phyloP scores from a whole-genome alignment of 2,113 vertebrate genomes.

The Puffinus mauretanicus region DNA sequence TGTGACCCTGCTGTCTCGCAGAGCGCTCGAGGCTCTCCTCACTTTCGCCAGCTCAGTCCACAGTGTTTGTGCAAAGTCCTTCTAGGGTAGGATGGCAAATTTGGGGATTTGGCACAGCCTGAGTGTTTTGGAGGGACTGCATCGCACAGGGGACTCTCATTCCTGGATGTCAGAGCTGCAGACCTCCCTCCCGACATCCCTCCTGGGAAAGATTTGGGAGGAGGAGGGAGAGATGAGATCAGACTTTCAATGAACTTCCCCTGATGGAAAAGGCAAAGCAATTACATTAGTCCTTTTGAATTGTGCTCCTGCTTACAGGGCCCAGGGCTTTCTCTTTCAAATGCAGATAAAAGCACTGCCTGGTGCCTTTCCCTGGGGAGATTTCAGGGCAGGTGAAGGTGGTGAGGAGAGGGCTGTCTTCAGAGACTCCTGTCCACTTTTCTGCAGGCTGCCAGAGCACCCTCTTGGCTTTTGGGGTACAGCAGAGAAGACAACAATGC shows the following conservation, averaged over 20 bases:
- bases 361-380: background rate
- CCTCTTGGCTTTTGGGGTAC: background rate
- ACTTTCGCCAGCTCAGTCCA: background rate
- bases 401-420: background rate
- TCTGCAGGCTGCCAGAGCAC: background rate
- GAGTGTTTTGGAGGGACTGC: background rate
- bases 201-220: background rate
- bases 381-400: background rate
- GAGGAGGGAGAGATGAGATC: background rate
- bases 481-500: background rate
- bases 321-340: background rate
- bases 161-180: background rate
- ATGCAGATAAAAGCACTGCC: background rate
- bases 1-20: background rate
- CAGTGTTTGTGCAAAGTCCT: background rate
- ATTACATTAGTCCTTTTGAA: background rate
- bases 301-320: background rate
- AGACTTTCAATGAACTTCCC: background rate
- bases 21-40: background rate
- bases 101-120: background rate
- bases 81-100: background rate
- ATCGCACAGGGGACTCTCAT: background rate
- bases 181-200: background rate
- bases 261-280: background rate
- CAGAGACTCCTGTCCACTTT: background rate